A percentile compares a stretch with the other conserved stretches of the same genome.
Conservation (phyloP, 2,888 invertebrate species). For the Drosophila diplacantha region DNA sequence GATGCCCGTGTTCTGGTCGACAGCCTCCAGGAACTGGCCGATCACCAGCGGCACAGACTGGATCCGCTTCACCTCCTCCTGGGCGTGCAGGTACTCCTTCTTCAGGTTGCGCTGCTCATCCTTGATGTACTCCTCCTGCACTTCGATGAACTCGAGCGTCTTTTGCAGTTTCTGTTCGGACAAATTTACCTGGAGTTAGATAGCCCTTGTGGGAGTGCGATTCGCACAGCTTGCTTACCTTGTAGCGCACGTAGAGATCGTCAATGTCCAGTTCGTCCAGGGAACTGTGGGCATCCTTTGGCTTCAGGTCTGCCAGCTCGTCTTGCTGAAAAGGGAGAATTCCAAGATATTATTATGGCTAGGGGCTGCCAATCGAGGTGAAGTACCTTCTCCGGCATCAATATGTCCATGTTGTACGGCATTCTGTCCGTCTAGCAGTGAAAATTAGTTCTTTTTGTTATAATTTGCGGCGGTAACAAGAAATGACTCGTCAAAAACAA, state of each 20-base stretch:
- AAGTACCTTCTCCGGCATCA: slow-evolving; percentile 53
- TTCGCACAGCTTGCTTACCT: slow-evolving; percentile 80
- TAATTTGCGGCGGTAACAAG: slow-evolving; percentile 41
- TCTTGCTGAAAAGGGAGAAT: slow-evolving; percentile 79
- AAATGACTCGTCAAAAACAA: slow-evolving; percentile 69
- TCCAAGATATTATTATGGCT: neutral
- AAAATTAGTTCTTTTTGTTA: slow-evolving; percentile 28
- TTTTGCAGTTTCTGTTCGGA: slow-evolving; percentile 90
- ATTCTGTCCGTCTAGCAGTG: slow-evolving; percentile 19
- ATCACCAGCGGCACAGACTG: slow-evolving; percentile 99
- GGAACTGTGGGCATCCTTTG: slow-evolving; percentile 82
- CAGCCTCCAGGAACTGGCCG: slow-evolving; percentile 99
- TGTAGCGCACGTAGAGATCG: slow-evolving; percentile 96
- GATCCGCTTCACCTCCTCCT: slow-evolving; percentile 98
- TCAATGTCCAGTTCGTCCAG: slow-evolving; percentile 92
- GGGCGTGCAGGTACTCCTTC: slow-evolving; percentile 99
- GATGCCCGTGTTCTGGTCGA: slow-evolving; percentile 99
- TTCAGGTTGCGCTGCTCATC: slow-evolving; percentile 99
- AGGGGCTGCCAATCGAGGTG: neutral
- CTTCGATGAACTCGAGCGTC: slow-evolving; percentile 97
- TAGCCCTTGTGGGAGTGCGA: too few relatives aligned
- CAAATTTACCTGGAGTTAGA: neutral
- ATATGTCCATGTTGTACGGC: slow-evolving; percentile 54
- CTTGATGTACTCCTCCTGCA: slow-evolving; percentile 99
- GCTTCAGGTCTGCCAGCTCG: slow-evolving; percentile 83